Evolutionary conservation across 1,140 invertebrate genomes (phyloP), one percentile per base, ranked within the genome.

Genomic region (Pseudachorutes palmiensis): DNA sequence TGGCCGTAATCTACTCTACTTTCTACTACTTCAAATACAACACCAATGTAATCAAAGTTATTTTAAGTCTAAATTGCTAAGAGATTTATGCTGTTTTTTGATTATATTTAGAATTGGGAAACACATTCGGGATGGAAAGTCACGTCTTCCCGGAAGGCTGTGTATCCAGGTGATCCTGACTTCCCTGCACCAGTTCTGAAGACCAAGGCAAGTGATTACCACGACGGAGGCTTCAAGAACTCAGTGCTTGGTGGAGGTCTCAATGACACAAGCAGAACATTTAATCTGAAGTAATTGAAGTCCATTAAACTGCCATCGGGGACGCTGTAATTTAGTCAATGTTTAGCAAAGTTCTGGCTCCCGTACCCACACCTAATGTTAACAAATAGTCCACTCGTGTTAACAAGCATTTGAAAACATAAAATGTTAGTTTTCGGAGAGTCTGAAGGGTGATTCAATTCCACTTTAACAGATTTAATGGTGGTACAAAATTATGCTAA

Each of bases 21-120:
- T 82, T 81, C 64, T 91, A 92, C 76, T 89, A 90, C 71, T 84
- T 88, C 57, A 91, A 90, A 80, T 92, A 91, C 74, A 85, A 89
- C 78, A 79, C 77, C 67, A 85, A 87, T 78, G 87, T 88, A 80
- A 83, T 65, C 32, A 61, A 29, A 30, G 59, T 12, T 16, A 28
- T 61, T 30, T 61, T 31, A 29, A 61, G 12, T 2, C 59, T 31
- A 29, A 61, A 9, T 2, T 29, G 30, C 5, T 31, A 29, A 28
- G 3, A 9, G 30, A 28, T 55, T 55, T 55, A 5, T 63, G 12
- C 22, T 16, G 62, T 66, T 0, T 65, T 24, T 16, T 55, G 12
- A 9, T 16, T 26, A 24, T 55, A 5, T 63, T 45, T 45, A 86
- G 84, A 82, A 87, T 76, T 91, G 89, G 89, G 85, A 83, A 2